Percentiles rank a stretch among this genome's conserved stretches.
Evolutionary conservation across 2,888 invertebrate species (phyloP).

Genomic region (Bugula neritina): DNA sequence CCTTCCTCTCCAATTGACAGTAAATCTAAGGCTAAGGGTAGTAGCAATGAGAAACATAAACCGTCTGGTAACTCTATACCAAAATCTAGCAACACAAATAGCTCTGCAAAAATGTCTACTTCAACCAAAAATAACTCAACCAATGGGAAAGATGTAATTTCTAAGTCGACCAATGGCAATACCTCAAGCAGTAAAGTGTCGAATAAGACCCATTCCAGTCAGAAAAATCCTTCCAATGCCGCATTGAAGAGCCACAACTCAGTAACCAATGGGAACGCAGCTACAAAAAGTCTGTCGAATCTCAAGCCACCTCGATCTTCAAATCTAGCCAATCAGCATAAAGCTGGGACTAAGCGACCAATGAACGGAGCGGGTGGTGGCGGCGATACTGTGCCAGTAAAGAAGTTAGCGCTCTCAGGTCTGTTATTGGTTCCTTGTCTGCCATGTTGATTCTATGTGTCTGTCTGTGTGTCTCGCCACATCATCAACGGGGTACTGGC

Average conservation of each 20-base stretch:
- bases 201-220: background rate
- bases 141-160: background rate
- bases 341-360: background rate
- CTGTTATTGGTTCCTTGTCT: no score
- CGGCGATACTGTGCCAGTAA: background rate
- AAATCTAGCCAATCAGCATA: background rate
- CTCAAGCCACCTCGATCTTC: background rate
- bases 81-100: background rate
- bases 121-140: background rate
- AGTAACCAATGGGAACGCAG: background rate
- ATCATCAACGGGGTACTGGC: no score
- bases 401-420: conserved; percentile 10
- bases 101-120: no score
- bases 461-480: no score
- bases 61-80: background rate
- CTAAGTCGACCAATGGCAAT: background rate
- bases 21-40: background rate
- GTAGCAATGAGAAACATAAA: background rate
- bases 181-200: background rate
- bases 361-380: background rate
- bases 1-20: background rate
- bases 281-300: background rate
- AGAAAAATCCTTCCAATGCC: background rate
- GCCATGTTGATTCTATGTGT: no score
- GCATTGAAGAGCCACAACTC: background rate